Conservation (phyloP, 2,797 vertebrate species). For the Vipera latastei region DNA sequence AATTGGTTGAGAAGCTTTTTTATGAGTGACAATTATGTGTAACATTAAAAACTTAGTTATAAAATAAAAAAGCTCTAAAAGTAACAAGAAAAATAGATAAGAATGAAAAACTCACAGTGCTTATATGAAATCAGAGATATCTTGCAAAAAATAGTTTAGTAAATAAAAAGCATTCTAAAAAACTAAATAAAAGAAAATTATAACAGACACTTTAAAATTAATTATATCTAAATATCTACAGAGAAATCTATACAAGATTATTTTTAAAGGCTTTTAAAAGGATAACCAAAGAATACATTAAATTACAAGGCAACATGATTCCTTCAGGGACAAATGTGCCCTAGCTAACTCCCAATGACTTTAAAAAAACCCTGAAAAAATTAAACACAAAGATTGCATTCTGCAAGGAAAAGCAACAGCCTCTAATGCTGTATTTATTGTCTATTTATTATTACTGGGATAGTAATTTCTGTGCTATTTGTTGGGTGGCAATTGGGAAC, state of each 20-base stretch:
- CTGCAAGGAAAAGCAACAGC: not conserved
- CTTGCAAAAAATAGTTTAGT: slow-evolving; percentile 46
- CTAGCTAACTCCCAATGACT: not conserved
- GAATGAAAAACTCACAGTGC: slow-evolving; percentile 61
- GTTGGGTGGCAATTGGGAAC: not conserved
- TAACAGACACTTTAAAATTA: slow-evolving; percentile 41
- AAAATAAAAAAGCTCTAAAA: slow-evolving; percentile 68
- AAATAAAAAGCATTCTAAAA: slow-evolving; percentile 40
- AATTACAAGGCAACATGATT: slow-evolving; percentile 17
- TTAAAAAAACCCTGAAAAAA: not conserved
- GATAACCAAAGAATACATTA: slow-evolving; percentile 19
- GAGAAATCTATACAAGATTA: slow-evolving; percentile 32
- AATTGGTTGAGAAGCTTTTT: slow-evolving; percentile 73
- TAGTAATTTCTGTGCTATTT: not conserved
- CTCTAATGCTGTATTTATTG: not conserved
- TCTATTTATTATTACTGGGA: not conserved
- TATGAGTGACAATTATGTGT: slow-evolving; percentile 77
- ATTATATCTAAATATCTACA: slow-evolving; percentile 45
- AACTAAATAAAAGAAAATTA: slow-evolving; percentile 25
- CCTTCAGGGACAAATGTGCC: not conserved
- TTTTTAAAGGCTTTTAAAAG: slow-evolving; percentile 41
- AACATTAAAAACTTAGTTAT: slow-evolving; percentile 71
- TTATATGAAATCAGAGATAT: slow-evolving; percentile 38
- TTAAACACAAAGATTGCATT: not conserved
- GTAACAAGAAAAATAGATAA: slow-evolving; percentile 70